Conservation (phyloP, 2,888 invertebrate species). For the Diaphora mendica region DNA sequence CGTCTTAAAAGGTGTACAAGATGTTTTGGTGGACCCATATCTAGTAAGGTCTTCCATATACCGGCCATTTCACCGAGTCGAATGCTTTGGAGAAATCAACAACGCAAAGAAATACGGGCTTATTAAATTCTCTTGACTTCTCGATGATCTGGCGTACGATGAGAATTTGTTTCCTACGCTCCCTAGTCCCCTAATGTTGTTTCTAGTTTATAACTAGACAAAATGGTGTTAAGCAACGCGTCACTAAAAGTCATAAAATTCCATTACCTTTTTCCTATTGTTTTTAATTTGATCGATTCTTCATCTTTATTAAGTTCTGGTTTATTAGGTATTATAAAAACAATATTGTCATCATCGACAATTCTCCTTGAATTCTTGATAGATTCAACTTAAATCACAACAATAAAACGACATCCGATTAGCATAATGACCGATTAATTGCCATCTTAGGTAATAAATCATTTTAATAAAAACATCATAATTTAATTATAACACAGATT, state of each 20-base stretch:
- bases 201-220: not conserved
- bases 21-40: no score
- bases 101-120: no score
- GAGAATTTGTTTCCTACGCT: no score
- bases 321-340: not conserved
- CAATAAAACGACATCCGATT: conserved; percentile 9
- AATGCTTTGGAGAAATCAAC: no score
- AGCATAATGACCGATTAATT: conserved; percentile 13
- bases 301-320: not conserved
- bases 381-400: not conserved
- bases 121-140: no score
- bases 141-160: no score
- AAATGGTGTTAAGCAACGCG: not conserved
- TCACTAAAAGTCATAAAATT: not conserved
- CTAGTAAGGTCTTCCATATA: no score
- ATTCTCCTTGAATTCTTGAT: not conserved
- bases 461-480: conserved; percentile 18
- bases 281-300: not conserved
- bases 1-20: no score
- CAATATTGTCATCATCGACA: not conserved
- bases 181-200: no score
- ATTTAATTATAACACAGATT: conserved; percentile 24
- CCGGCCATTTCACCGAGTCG: no score
- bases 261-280: not conserved
- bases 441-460: conserved; percentile 7